phyloP scores from a whole-genome alignment of 1,140 invertebrate genomes.

The Bombus waltoni region DNA sequence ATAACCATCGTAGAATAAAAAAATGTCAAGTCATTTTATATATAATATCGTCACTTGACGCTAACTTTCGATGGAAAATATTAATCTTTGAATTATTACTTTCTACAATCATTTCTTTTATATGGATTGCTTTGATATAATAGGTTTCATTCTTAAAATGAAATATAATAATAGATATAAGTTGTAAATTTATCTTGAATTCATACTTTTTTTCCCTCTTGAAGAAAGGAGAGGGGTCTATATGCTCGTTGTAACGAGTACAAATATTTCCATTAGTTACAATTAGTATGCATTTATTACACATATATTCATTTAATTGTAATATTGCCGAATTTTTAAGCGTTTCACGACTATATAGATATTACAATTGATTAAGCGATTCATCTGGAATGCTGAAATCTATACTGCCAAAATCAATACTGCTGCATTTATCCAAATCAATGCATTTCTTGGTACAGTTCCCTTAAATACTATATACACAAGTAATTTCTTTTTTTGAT shows the following conservation, averaged over 20 bases:
- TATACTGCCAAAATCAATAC: conserved; percentile 80
- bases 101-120: too few relatives aligned
- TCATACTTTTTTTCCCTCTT: neutral
- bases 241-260: conserved; percentile 50
- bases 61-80: neutral
- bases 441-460: conserved; percentile 65
- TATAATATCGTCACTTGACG: neutral
- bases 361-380: conserved; percentile 53
- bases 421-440: conserved; percentile 76
- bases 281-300: conserved; percentile 60
- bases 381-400: conserved; percentile 67
- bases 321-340: conserved; percentile 42
- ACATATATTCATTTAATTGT: conserved; percentile 54
- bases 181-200: neutral
- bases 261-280: conserved; percentile 65
- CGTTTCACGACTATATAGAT: conserved; percentile 54
- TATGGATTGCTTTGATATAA: neutral
- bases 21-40: neutral
- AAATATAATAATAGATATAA: neutral
- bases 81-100: neutral
- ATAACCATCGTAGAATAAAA: neutral
- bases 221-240: neutral
- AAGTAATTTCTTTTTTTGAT: conserved; percentile 69
- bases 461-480: conserved; percentile 39
- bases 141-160: neutral